Percentiles rank a stretch among this genome's conserved stretches.
Evolutionary conservation across 2,797 vertebrate genomes (phyloP).

Genomic region (Sebastes hopkinsi): DNA sequence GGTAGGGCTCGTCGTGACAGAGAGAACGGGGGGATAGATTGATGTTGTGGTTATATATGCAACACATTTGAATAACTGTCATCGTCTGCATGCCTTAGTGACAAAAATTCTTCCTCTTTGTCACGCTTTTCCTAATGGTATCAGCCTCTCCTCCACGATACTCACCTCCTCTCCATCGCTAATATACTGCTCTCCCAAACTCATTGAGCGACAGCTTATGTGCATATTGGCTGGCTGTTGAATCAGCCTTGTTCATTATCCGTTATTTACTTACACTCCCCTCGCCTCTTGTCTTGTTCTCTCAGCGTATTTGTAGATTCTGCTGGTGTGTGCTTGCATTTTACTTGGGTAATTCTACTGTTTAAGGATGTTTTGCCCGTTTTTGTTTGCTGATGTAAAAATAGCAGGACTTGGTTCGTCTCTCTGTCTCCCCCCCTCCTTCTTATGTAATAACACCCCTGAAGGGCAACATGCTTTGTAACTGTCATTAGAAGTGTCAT

Average conservation of each 20-base stretch:
- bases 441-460: constrained; percentile 57
- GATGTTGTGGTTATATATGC: neutral
- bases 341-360: neutral
- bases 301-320: constrained; percentile 3
- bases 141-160: constrained; percentile 6
- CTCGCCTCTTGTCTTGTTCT: neutral
- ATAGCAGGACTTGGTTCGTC: constrained; percentile 41
- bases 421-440: neutral
- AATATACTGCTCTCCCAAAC: constrained; percentile 29
- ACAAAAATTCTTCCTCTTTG: neutral
- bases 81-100: neutral
- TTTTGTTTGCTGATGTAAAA: constrained; percentile 50
- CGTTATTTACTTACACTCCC: constrained; percentile 15
- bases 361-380: constrained; percentile 30
- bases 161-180: constrained; percentile 5
- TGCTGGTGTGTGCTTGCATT: neutral
- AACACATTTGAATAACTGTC: constrained; percentile 19
- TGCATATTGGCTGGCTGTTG: constrained; percentile 19
- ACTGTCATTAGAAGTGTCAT: constrained; percentile 22
- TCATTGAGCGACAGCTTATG: constrained; percentile 23
- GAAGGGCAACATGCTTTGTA: constrained; percentile 39
- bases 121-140: neutral
- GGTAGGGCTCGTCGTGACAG: neutral
- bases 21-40: neutral
- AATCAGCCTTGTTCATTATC: constrained; percentile 20